These are phyloP conservation scores for Pimephales promelas DNA, from an alignment of 2,113 vertebrate species.

Conservation along the genomic window DNA sequence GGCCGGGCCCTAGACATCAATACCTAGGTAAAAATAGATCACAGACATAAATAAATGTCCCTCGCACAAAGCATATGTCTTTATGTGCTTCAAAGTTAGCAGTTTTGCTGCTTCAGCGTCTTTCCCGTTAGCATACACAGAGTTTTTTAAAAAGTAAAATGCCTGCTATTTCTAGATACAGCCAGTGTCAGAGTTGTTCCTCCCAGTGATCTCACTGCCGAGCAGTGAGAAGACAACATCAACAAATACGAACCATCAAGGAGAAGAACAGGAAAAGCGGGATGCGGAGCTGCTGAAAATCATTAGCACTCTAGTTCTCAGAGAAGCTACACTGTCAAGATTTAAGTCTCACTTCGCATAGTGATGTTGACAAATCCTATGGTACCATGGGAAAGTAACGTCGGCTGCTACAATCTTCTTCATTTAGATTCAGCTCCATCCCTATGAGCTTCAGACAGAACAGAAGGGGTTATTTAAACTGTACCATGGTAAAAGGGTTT, in stretches of 20 bases:
- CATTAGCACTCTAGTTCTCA: conserved; percentile 45
- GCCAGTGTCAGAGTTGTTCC: background rate
- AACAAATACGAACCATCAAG: conserved; percentile 16
- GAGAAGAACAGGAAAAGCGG: conserved; percentile 7
- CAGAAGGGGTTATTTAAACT: conserved; percentile 14
- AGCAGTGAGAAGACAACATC: conserved; percentile 38
- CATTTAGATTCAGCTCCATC: conserved; percentile 36
- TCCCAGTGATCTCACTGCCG: conserved; percentile 15
- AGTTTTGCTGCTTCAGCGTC: conserved; percentile 23
- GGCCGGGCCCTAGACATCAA: background rate
- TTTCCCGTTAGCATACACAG: background rate
- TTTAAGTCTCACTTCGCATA: conserved; percentile 46
- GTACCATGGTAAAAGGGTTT: conserved; percentile 22
- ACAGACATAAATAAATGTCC: background rate
- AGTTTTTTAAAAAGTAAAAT: conserved; percentile 17
- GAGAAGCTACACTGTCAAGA: conserved; percentile 44
- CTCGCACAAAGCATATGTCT: background rate
- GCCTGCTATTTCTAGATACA: conserved; percentile 32
- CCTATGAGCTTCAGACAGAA: conserved; percentile 13
- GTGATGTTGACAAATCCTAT: conserved; percentile 44
- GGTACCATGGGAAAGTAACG: conserved; percentile 22
- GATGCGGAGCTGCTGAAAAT: conserved; percentile 34
- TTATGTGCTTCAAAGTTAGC: conserved; percentile 1
- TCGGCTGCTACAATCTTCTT: conserved; percentile 24
- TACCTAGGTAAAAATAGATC: conserved; percentile 8